phyloP scores from a whole-genome alignment of 1,140 invertebrate genomes.

The Hesperophylax magnus region DNA sequence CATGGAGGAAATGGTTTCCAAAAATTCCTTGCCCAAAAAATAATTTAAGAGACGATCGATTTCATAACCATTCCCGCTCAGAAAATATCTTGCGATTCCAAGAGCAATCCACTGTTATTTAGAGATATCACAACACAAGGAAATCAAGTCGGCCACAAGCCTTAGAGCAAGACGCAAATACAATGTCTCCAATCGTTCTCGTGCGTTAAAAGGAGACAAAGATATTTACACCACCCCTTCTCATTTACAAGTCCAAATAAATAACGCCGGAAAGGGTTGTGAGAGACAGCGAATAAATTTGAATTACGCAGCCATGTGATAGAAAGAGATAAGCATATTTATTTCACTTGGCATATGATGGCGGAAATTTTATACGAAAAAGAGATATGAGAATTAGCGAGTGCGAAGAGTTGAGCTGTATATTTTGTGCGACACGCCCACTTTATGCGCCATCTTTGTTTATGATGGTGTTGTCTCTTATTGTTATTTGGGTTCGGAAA shows the following conservation, averaged over 20 bases:
- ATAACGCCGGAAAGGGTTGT: conserved; percentile 13
- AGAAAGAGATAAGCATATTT: conserved; percentile 21
- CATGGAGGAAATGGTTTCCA: not conserved
- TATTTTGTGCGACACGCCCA: conserved; percentile 51
- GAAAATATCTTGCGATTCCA: conserved; percentile 49
- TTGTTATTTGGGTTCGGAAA: conserved; percentile 26
- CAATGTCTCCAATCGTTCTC: not conserved
- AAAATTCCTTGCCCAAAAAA: not conserved
- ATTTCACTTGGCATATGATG: not conserved
- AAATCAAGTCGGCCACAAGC: conserved; percentile 31
- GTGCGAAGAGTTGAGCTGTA: conserved; percentile 33
- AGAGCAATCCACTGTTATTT: conserved; percentile 50
- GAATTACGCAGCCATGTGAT: not conserved
- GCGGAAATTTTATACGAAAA: conserved; percentile 2
- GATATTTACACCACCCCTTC: not conserved
- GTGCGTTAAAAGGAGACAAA: not conserved
- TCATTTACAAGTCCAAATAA: conserved; percentile 16
- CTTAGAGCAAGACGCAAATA: not conserved
- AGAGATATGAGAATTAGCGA: conserved; percentile 25
- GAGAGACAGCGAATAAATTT: conserved; percentile 16
- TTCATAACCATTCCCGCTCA: conserved; percentile 26
- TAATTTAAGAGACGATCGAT: not conserved
- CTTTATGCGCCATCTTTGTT: conserved; percentile 57
- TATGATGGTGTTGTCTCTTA: conserved; percentile 38
- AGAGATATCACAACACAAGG: conserved; percentile 51